phyloP scores from a whole-genome alignment of 2,113 vertebrate genomes.

The Athene cunicularia region DNA sequence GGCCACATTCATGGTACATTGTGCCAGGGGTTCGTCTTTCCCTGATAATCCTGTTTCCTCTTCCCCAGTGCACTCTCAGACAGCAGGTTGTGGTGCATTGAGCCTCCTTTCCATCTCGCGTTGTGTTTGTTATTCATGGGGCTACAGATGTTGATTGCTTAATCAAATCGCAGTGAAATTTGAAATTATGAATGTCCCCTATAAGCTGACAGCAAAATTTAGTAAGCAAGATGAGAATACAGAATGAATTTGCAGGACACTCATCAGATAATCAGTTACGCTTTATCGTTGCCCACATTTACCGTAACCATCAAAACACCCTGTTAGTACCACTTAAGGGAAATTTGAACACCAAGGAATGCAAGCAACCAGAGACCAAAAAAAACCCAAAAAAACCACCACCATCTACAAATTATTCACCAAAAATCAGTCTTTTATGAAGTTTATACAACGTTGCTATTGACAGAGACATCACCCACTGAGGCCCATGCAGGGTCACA shows the following conservation, averaged over 20 bases:
- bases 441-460: background rate
- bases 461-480: background rate
- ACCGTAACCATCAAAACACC: background rate
- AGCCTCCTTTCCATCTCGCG: background rate
- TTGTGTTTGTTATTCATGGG: background rate
- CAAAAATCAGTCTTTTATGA: background rate
- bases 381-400: too few relatives aligned
- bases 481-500: fast-evolving
- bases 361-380: background rate
- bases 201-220: background rate
- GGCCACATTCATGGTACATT: fast-evolving
- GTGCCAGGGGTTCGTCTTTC: background rate
- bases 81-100: background rate
- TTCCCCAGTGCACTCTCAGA: background rate
- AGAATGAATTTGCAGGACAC: background rate
- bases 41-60: background rate
- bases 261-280: background rate
- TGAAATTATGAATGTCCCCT: background rate
- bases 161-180: background rate
- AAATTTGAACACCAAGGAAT: background rate
- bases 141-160: background rate
- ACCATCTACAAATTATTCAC: background rate
- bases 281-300: background rate
- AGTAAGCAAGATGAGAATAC: background rate
- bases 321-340: background rate